Conservation (phyloP, 2,113 vertebrate species). For the Gadus macrocephalus region DNA sequence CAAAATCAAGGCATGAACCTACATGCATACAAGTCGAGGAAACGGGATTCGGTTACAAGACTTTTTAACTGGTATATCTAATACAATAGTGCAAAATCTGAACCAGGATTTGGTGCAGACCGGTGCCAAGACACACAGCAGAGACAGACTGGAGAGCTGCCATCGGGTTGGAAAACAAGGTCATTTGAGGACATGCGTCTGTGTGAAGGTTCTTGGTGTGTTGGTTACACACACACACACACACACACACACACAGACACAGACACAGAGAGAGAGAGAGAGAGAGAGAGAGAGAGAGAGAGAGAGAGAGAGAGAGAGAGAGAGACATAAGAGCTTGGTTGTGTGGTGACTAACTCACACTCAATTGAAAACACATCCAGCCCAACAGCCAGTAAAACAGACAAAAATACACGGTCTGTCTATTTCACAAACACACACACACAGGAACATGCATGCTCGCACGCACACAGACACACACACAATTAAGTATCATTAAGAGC, state of each 20-base stretch:
- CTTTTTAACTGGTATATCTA: slow-evolving; percentile 17
- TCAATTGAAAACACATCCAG: slow-evolving; percentile 39
- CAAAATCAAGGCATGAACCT: too few relatives aligned
- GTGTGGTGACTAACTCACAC: slow-evolving; percentile 35
- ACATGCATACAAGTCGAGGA: too few relatives aligned
- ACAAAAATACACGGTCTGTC: slow-evolving; percentile 32
- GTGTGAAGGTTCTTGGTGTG: slow-evolving; percentile 14
- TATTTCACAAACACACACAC: slow-evolving; percentile 16
- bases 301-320: slow-evolving; percentile 4
- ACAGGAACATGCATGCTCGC: background rate
- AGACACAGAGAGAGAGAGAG: too few relatives aligned
- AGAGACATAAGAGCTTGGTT: slow-evolving; percentile 9
- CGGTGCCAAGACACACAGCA: slow-evolving; percentile 26
- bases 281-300: too few relatives aligned
- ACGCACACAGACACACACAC: background rate
- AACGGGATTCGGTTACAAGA: background rate
- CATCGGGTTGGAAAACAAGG: slow-evolving; percentile 19
- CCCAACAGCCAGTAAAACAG: slow-evolving; percentile 44
- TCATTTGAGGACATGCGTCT: slow-evolving; percentile 38
- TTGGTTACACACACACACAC: background rate
- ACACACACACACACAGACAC: too few relatives aligned
- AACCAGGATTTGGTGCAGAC: slow-evolving; percentile 25
- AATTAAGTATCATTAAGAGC: slow-evolving; percentile 7
- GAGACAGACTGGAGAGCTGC: slow-evolving; percentile 35
- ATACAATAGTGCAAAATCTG: slow-evolving; percentile 34